A percentile compares a stretch with the other conserved stretches of the same genome.
phyloP scores from a whole-genome alignment of 2,113 vertebrate species.

The Onychostruthus taczanowskii region DNA sequence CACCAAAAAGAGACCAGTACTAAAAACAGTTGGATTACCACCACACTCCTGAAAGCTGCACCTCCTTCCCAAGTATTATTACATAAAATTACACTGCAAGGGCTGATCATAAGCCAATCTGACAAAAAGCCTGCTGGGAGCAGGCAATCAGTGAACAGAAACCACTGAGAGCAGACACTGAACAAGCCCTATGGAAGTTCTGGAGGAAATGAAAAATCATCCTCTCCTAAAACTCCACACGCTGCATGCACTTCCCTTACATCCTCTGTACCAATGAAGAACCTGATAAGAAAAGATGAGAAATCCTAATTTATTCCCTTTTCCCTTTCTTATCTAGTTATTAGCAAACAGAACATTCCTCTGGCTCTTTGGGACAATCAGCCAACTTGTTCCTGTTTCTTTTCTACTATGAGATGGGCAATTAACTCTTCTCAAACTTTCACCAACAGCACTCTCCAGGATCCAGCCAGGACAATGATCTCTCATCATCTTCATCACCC shows the following conservation, averaged over 20 bases:
- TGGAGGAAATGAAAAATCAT: neutral
- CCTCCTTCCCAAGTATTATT: neutral
- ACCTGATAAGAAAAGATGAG: neutral
- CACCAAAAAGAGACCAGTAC: neutral
- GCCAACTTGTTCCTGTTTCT: neutral
- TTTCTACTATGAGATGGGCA: neutral
- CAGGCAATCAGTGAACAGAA: neutral
- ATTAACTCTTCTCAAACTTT: neutral
- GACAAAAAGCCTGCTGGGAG: conserved; percentile 32
- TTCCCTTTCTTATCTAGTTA: neutral
- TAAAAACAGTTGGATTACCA: conserved; percentile 13
- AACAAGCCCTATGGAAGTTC: neutral
- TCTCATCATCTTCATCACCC: neutral
- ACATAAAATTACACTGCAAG: conserved; percentile 19
- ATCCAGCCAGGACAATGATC: neutral
- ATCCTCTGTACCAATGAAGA: neutral
- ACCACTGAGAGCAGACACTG: neutral
- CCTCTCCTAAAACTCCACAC: neutral
- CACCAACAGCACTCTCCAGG: neutral
- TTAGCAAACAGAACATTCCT: neutral
- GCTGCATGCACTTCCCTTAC: neutral
- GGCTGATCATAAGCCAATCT: conserved; percentile 3
- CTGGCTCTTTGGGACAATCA: neutral
- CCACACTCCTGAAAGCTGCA: neutral
- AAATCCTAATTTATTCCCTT: neutral